Conservation (phyloP, 2,888 invertebrate species). For the Cheilosia pagana region DNA sequence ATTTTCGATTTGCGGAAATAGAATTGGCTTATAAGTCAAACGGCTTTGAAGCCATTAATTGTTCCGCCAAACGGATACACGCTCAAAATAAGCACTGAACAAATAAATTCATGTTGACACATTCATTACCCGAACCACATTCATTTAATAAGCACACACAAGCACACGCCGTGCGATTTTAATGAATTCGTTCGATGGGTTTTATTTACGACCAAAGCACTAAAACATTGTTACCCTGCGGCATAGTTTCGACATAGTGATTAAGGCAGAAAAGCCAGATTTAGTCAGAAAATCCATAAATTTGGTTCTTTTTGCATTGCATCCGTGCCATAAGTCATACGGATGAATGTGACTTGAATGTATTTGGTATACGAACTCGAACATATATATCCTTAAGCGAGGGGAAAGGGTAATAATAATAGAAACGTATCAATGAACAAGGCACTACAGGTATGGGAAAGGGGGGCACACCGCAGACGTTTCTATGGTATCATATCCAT, state of each 20-base stretch:
- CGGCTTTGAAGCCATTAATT: slow-evolving; percentile 62
- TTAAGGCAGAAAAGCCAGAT: background rate
- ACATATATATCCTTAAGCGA: too few relatives aligned
- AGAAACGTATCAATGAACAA: too few relatives aligned
- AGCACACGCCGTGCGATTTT: slow-evolving; percentile 3
- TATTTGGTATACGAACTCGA: too few relatives aligned
- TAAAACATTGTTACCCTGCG: background rate
- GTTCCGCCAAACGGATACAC: slow-evolving; percentile 40
- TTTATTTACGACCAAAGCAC: slow-evolving; percentile 35
- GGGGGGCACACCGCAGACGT: too few relatives aligned
- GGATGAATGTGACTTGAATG: too few relatives aligned
- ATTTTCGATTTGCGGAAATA: slow-evolving; percentile 63
- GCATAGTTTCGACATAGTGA: background rate
- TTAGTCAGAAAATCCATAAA: too few relatives aligned
- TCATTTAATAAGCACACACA: slow-evolving; percentile 28
- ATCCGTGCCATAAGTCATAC: too few relatives aligned
- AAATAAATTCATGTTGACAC: slow-evolving; percentile 68
- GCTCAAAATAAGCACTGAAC: slow-evolving; percentile 34
- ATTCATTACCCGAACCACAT: slow-evolving; percentile 52
- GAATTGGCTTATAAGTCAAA: slow-evolving; percentile 59
- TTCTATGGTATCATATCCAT: too few relatives aligned
- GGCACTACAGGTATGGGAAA: too few relatives aligned
- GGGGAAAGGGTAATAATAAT: too few relatives aligned
- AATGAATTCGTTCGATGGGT: slow-evolving; percentile 54
- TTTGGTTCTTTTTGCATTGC: too few relatives aligned